Evolutionary conservation across 1,140 invertebrate genomes (phyloP).

Genomic region (Metaphire vulgaris): DNA sequence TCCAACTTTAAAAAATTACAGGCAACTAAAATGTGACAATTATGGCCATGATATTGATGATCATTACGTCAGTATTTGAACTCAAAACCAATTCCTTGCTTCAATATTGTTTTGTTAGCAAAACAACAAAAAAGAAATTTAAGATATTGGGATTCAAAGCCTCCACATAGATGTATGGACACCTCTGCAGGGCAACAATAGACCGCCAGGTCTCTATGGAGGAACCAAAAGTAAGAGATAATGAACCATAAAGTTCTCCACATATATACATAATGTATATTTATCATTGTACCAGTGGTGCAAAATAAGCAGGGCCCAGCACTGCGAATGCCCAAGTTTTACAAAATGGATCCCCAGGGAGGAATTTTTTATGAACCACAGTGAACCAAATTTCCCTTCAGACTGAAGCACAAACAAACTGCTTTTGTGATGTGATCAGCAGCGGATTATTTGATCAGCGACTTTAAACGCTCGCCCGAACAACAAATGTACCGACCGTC

Average conservation of each 20-base stretch:
- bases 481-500: constrained; percentile 62
- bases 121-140: too few species aligned
- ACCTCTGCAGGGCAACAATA: too few species aligned
- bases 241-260: not conserved
- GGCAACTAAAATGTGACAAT: too few species aligned
- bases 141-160: not conserved
- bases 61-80: too few species aligned
- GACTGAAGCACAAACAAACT: not conserved
- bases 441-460: not conserved
- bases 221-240: not conserved
- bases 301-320: not conserved
- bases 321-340: not conserved
- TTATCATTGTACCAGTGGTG: not conserved
- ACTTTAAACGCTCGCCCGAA: not conserved
- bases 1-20: too few species aligned
- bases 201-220: too few species aligned
- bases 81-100: too few species aligned
- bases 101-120: too few species aligned
- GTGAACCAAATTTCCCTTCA: not conserved
- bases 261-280: not conserved
- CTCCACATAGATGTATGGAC: not conserved
- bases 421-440: not conserved
- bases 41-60: too few species aligned
- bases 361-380: not conserved
- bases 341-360: not conserved